Evolutionary conservation across 2,888 invertebrate genomes (phyloP), one percentile per base, ranked within the genome.

Genomic region (Drosophila mimica): DNA sequence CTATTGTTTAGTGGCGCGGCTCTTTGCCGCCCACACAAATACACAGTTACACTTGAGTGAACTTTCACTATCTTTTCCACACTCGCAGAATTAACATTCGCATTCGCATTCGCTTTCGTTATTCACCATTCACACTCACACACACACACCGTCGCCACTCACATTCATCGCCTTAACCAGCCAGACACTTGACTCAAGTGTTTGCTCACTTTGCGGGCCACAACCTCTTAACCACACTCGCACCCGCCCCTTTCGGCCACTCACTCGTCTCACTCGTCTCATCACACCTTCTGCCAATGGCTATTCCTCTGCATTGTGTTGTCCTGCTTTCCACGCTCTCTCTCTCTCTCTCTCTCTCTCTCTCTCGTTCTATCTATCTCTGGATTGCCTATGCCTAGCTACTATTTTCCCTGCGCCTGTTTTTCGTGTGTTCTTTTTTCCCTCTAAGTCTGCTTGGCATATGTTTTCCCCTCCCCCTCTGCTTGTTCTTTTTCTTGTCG

Each of bases 151-250:
- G 20, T 31, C 34, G 56, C 58, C 58, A 60, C 57, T 62, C 79
- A 59, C 58, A 63, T 60, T 68, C 86, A 66, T 65, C 68, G 71
- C 70, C 74, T 89, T 88, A 84, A 84, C 88, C 84, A 88, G 83
- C 74, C 71, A 80, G 71, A 77, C 88, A 88, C 90, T 88, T 85
- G 86, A 68, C 81, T 88, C 86, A 85, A 85, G 84, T 89, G 84
- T 89, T 89, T 85, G 84, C 81, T 89, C 84, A 85, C 84, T 85
- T 85, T 88, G 88, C 70, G 90, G 90, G 65, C 74, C 73, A 38
- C 57, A 74, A 51, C 78, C 78, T 74, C 78, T 78, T 58, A 68
- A 31, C 70, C 70, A 49, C 40, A 33, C 58, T 28, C 9, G 58
- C 69, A 52, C 31, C 54, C 8, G 13, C 36, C 34, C 11, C 20